Conservation (phyloP, 2,797 vertebrate species). For the Eutrigla gurnardus region DNA sequence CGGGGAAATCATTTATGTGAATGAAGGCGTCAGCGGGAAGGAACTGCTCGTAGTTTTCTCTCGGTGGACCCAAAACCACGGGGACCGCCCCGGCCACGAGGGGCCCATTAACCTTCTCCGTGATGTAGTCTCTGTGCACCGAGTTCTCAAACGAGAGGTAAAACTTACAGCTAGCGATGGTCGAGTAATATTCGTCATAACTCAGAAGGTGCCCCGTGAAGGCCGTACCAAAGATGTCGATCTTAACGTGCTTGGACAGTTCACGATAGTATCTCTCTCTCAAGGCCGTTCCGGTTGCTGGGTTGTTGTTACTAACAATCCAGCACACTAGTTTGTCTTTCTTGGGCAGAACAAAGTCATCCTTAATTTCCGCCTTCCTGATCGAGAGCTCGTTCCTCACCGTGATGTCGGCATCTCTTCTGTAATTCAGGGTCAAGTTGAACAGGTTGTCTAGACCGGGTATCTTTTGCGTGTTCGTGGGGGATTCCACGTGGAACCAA, state of each 20-base stretch:
- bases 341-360: conserved; percentile 83
- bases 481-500: conserved; percentile 92
- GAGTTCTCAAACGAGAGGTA: conserved; percentile 94
- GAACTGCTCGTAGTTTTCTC: conserved; percentile 92
- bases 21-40: conserved; percentile 89
- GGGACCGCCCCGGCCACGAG: conserved; percentile 88
- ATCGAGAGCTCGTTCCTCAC: conserved; percentile 87
- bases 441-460: conserved; percentile 87
- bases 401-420: conserved; percentile 89
- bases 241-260: conserved; percentile 87
- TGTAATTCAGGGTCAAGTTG: conserved; percentile 90
- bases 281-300: conserved; percentile 15
- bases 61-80: conserved; percentile 89
- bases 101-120: conserved; percentile 91
- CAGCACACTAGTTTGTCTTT: conserved; percentile 92
- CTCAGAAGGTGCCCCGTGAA: conserved; percentile 78
- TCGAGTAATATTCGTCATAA: conserved; percentile 87
- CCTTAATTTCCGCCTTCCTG: conserved; percentile 71
- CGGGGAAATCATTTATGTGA: conserved; percentile 90
- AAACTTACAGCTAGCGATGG: conserved; percentile 90
- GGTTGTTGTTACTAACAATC: conserved; percentile 90
- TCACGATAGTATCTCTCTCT: conserved; percentile 83
- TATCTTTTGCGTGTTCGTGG: conserved; percentile 84
- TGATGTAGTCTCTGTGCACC: conserved; percentile 91
- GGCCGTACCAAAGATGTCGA: conserved; percentile 86